A percentile compares a stretch with the other conserved stretches of the same genome.
Evolutionary conservation across 2,888 invertebrate genomes (phyloP).

Genomic region (Drosophila ezoana): DNA sequence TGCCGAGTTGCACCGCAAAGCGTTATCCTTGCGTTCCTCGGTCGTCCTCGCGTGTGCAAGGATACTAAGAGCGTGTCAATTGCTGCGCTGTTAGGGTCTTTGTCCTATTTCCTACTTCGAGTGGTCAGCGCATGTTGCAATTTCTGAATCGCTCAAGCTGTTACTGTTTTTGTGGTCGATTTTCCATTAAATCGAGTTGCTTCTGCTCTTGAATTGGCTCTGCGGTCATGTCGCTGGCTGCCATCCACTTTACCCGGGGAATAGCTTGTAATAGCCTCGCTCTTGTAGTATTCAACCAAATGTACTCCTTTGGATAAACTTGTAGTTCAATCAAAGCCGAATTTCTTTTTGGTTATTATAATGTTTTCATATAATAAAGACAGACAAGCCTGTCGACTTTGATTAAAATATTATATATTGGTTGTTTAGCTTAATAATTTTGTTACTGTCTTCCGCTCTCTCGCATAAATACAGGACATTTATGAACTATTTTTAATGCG

Average conservation of each 20-base stretch:
- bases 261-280: constrained; percentile 33
- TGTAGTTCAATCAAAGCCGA: constrained; percentile 5
- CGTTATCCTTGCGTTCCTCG: constrained; percentile 3
- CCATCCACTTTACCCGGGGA: constrained; percentile 24
- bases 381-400: no score
- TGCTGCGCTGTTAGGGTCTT: constrained; percentile 17
- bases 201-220: constrained; percentile 71
- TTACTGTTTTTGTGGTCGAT: constrained; percentile 76
- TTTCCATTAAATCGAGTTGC: constrained; percentile 79
- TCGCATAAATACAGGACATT: constrained; percentile 19
- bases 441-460: not conserved
- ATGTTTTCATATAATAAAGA: not conserved
- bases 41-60: constrained; percentile 11
- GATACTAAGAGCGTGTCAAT: constrained; percentile 46
- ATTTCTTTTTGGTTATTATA: not conserved
- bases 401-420: no score
- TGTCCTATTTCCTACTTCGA: constrained; percentile 3
- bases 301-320: constrained; percentile 21
- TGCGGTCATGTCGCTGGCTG: constrained; percentile 61
- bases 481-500: constrained; percentile 42
- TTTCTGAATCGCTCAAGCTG: constrained; percentile 73
- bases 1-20: constrained; percentile 44
- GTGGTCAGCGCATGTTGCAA: constrained; percentile 56
- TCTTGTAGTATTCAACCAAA: constrained; percentile 36
- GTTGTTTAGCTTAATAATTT: no score